A percentile compares a stretch with the other conserved stretches of the same genome.
phyloP scores from a whole-genome alignment of 2,113 vertebrate species.

The Hemiscyllium ocellatum region DNA sequence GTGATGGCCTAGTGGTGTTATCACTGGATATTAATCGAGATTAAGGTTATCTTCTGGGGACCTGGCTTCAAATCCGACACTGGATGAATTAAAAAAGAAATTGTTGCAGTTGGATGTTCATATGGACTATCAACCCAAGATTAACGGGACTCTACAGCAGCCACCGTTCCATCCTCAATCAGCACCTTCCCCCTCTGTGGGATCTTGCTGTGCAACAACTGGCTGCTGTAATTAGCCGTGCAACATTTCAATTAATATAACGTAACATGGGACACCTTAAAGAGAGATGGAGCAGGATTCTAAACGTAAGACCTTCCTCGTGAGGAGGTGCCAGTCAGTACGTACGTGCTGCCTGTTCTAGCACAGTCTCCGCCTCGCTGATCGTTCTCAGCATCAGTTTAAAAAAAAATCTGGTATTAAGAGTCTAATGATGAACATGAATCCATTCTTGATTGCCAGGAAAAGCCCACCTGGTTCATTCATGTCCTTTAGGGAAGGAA shows the following conservation, averaged over 20 bases:
- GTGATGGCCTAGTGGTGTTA: no score
- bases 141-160: neutral
- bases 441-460: no score
- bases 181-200: no score
- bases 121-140: neutral
- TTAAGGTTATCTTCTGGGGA: no score
- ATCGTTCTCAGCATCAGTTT: conserved; percentile 58
- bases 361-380: conserved; percentile 55
- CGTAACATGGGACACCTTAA: neutral
- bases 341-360: conserved; percentile 57
- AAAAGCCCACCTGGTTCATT: no score
- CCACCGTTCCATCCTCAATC: neutral
- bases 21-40: no score
- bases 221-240: neutral
- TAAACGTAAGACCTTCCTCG: neutral
- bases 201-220: neutral
- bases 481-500: no score
- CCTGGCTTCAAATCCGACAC: no score
- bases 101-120: neutral
- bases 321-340: neutral
- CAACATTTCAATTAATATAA: neutral
- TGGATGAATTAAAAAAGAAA: no score
- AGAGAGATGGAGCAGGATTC: neutral
- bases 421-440: no score
- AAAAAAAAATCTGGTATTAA: no score